Evolutionary conservation across 2,888 invertebrate species (phyloP).

Genomic region (Pocota personata): DNA sequence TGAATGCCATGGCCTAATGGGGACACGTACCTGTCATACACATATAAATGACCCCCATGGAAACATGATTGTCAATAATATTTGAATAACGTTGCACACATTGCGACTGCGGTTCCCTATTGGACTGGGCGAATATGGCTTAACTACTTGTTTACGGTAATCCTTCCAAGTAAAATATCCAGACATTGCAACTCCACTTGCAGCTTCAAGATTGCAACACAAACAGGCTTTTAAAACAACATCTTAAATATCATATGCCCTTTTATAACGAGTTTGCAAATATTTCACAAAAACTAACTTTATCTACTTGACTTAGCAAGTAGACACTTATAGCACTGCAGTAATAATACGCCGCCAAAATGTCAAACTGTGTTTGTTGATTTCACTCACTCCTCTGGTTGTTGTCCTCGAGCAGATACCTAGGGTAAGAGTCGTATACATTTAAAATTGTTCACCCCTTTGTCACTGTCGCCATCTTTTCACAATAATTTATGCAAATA

Average conservation of each 20-base stretch:
- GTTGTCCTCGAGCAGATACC: conserved; percentile 16
- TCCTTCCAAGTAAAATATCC: too few relatives aligned
- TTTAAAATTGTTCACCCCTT: conserved; percentile 62
- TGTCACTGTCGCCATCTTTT: conserved; percentile 65
- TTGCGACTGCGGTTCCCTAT: too few relatives aligned
- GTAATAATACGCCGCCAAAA: conserved; percentile 37
- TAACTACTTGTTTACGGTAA: too few relatives aligned
- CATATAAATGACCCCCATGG: too few relatives aligned
- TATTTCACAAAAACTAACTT: neutral
- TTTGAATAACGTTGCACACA: too few relatives aligned
- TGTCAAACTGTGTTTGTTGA: conserved; percentile 29
- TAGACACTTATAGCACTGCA: conserved; percentile 44
- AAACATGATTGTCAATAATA: too few relatives aligned
- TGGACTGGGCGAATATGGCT: too few relatives aligned
- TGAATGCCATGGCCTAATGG: too few relatives aligned
- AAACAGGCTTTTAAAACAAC: neutral
- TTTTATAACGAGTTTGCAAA: neutral
- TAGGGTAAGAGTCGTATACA: conserved; percentile 9
- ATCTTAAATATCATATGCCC: neutral
- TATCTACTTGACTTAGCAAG: conserved; percentile 29
- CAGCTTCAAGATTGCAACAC: too few relatives aligned
- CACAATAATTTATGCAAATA: conserved; percentile 69
- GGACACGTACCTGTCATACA: too few relatives aligned
- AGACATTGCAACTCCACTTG: too few relatives aligned
- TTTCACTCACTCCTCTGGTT: neutral